A percentile compares a stretch with the other conserved stretches of the same genome.
Conservation (phyloP, 2,888 invertebrate species). For the Volucella inanis region DNA sequence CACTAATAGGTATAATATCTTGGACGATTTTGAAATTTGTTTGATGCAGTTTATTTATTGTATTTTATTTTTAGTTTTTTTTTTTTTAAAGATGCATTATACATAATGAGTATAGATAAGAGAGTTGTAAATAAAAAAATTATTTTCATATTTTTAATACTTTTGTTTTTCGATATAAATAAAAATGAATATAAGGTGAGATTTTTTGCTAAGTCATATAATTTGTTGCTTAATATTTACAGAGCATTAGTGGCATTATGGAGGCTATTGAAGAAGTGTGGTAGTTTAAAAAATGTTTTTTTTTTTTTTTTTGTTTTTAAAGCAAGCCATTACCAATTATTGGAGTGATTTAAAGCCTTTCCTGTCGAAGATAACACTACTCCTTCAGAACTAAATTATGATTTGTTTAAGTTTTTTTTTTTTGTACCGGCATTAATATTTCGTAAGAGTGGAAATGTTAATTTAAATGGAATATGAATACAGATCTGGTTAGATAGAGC, state of each 20-base stretch:
- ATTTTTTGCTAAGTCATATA: slow-evolving; percentile 48
- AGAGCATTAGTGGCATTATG: slow-evolving; percentile 27
- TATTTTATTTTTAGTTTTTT: slow-evolving; percentile 15
- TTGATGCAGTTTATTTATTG: slow-evolving; percentile 58
- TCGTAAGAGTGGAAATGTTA: too few species aligned
- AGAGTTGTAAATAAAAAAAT: slow-evolving; percentile 67
- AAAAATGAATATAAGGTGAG: slow-evolving; percentile 46
- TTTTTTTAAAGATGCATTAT: slow-evolving; percentile 61
- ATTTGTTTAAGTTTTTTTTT: too few species aligned
- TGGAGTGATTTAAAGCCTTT: slow-evolving; percentile 24
- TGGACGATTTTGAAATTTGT: slow-evolving; percentile 74
- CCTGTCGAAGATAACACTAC: background rate
- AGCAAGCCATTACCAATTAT: slow-evolving; percentile 24
- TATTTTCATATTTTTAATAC: slow-evolving; percentile 27
- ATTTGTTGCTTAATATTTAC: slow-evolving; percentile 61
- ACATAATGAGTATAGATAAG: slow-evolving; percentile 62
- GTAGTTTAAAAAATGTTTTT: background rate
- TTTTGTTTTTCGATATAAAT: slow-evolving; percentile 40
- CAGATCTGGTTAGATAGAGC: too few species aligned
- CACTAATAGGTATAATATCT: slow-evolving; percentile 71
- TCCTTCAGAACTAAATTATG: background rate
- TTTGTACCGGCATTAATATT: too few species aligned
- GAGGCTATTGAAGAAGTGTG: slow-evolving; percentile 23
- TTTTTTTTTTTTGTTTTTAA: background rate
- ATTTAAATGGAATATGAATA: too few species aligned